phyloP scores from a whole-genome alignment of 2,113 vertebrate species.

The Neogobius melanostomus region DNA sequence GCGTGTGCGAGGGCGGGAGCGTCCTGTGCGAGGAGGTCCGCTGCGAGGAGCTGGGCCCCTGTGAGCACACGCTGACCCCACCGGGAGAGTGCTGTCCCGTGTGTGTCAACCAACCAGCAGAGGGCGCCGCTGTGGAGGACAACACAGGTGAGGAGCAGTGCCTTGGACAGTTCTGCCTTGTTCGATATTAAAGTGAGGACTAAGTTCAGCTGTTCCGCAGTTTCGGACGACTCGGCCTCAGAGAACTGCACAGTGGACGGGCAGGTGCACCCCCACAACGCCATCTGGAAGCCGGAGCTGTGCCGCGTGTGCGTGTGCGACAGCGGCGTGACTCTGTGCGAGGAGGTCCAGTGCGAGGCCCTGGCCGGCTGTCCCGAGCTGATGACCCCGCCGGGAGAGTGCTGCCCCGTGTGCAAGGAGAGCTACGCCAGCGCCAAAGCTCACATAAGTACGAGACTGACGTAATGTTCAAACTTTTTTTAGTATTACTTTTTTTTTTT shows the following conservation, averaged over 20 bases:
- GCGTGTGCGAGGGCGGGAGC: constrained; percentile 36
- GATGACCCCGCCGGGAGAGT: constrained; percentile 82
- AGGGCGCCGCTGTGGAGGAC: constrained; percentile 18
- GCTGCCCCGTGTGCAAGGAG: constrained; percentile 84
- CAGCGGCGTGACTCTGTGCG: constrained; percentile 86
- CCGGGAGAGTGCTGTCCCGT: constrained; percentile 53
- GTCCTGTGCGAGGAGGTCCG: constrained; percentile 52
- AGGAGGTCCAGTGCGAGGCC: constrained; percentile 84
- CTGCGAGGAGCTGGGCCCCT: constrained; percentile 46
- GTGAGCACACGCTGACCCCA: constrained; percentile 15
- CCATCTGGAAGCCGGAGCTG: constrained; percentile 87
- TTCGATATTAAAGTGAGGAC: too few relatives aligned
- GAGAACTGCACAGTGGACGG: constrained; percentile 83
- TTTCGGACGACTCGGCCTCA: constrained; percentile 36
- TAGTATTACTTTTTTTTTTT: too few relatives aligned
- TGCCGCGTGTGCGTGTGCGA: constrained; percentile 94
- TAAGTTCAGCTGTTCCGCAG: constrained; percentile 1
- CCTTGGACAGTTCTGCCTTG: too few relatives aligned
- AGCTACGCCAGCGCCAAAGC: constrained; percentile 1
- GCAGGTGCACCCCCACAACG: constrained; percentile 81
- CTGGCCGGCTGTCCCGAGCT: constrained; percentile 82
- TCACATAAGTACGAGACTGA: not conserved
- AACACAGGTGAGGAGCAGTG: constrained; percentile 27
- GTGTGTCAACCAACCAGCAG: constrained; percentile 33
- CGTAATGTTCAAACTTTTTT: not conserved